Conservation (phyloP, 1,140 invertebrate genomes). For the Arctopsyche grandis region DNA sequence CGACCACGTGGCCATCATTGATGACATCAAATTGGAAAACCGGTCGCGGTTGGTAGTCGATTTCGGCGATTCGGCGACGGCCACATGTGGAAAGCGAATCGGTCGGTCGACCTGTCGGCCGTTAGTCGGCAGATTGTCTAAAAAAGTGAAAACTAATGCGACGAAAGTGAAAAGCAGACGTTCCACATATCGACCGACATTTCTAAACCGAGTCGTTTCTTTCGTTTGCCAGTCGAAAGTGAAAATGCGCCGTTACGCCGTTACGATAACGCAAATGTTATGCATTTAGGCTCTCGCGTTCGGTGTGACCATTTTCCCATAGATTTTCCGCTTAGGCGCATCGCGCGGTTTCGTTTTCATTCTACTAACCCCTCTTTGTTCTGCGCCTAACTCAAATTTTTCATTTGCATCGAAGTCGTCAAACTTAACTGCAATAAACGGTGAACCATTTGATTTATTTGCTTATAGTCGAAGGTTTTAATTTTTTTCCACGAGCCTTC, state of each 20-base stretch:
- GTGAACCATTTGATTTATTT: too few relatives aligned
- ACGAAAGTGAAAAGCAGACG: constrained; percentile 38
- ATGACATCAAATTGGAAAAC: too few relatives aligned
- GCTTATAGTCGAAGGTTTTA: too few relatives aligned
- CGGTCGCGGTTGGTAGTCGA: too few relatives aligned
- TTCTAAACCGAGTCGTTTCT: constrained; percentile 17
- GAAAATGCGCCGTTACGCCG: constrained; percentile 9
- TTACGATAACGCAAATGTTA: neutral
- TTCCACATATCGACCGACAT: constrained; percentile 24
- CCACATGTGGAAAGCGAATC: constrained; percentile 30
- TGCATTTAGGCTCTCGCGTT: neutral
- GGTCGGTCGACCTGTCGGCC: too few relatives aligned
- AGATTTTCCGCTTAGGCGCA: neutral
- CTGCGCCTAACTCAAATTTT: too few relatives aligned
- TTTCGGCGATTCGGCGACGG: too few relatives aligned
- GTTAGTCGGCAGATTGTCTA: constrained; percentile 1
- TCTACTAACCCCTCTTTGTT: too few relatives aligned
- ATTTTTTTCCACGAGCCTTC: too few relatives aligned
- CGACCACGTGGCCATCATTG: too few relatives aligned
- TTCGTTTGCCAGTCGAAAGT: constrained; percentile 21
- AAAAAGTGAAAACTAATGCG: constrained; percentile 39
- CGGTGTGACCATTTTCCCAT: neutral
- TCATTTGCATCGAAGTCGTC: too few relatives aligned
- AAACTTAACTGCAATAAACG: too few relatives aligned
- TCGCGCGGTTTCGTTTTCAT: neutral